Evolutionary conservation across 2,888 invertebrate genomes (phyloP), one percentile per base, ranked within the genome.

Genomic region (Andricus curvator): DNA sequence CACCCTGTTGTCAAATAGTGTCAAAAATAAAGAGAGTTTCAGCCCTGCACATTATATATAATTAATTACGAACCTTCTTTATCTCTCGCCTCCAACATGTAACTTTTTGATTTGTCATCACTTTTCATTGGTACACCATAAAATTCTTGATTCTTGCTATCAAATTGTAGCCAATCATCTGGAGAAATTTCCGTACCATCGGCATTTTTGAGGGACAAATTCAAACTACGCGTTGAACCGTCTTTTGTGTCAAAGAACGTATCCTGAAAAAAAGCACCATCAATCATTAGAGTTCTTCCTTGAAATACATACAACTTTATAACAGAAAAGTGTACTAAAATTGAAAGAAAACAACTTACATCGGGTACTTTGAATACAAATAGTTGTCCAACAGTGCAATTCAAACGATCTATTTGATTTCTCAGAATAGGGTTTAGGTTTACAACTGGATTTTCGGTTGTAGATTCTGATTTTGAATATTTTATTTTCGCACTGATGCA

Each of bases 161-260:
- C 98, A 91, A 98, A 98, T 92, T 98, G 97, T 84, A 99, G 93
- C 98, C 98, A 99, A 90, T 96, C 96, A 20, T 95, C 94, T 0
- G 94, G 89, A 9, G 95, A 95, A 41, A 97, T 93, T 74, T 95
- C 94, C 8, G 94, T 94, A 80, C 96, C 94, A 87, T 97, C 96
- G 85, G 95, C 95, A 81, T 96, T 96, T 70, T 96, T 94, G 0
- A 98, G 93, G 0, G 96, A 95, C 84, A 98, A 94, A 67, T 95
- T 95, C 84, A 98, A 93, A 86, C 95, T 94, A 66, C 95, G 94
- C 0, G 97, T 96, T 83, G 95, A 95, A 22, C 96, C 96, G 90
- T 97, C 97, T 92, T 98, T 97, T 0, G 96, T 96, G 93, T 98
- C 98, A 92, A 96, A 97, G 94, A 98, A 98, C 3, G 97, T 97